Percentiles rank a stretch among this genome's conserved stretches.
These are phyloP conservation scores for Oncorhynchus mykiss DNA, from an alignment of 2,113 vertebrate genomes.

Conservation along the genomic window DNA sequence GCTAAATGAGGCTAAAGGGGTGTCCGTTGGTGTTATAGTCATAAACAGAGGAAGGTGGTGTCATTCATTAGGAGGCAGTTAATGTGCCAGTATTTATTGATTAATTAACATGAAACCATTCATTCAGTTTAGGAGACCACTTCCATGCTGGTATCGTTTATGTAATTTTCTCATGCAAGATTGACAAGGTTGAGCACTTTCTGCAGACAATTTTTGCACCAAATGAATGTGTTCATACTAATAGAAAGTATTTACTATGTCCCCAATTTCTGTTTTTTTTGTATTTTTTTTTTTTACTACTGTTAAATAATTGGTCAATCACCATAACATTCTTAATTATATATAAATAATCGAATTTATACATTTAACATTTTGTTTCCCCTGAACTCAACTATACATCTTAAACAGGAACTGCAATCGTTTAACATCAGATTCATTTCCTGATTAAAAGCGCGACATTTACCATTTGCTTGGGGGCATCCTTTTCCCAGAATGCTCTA, in stretches of 20 bases:
- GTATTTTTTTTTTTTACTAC: background rate
- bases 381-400: background rate
- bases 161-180: background rate
- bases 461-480: conserved; percentile 11
- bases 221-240: background rate
- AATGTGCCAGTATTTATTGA: conserved; percentile 32
- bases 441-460: conserved; percentile 10
- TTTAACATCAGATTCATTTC: conserved; percentile 33
- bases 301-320: background rate
- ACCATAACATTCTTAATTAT: conserved; percentile 1
- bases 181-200: background rate
- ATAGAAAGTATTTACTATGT: background rate
- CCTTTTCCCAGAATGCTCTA: conserved; percentile 44
- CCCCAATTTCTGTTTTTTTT: background rate
- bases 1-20: conserved; percentile 83
- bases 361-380: background rate
- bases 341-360: background rate
- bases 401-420: conserved; percentile 37
- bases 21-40: conserved; percentile 24
- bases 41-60: background rate
- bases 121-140: background rate
- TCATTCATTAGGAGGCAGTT: conserved; percentile 17
- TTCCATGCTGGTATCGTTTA: background rate
- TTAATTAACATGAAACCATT: conserved; percentile 1
- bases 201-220: background rate